Conservation (phyloP, 2,797 vertebrate genomes). For the Microctenopoma stevenorrisi region DNA sequence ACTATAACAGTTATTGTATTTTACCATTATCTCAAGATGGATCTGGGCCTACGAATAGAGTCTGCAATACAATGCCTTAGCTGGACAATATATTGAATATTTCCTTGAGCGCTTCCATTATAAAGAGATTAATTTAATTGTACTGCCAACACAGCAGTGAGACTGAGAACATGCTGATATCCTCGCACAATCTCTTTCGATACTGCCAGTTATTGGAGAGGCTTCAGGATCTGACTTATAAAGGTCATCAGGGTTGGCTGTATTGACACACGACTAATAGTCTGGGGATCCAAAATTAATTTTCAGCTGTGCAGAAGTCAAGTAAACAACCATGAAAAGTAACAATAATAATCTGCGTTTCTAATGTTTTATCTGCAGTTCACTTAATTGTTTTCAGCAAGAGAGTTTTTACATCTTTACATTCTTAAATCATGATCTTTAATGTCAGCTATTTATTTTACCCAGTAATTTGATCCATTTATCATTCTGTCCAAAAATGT, state of each 20-base stretch:
- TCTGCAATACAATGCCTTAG: neutral
- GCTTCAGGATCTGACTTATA: slow-evolving; percentile 41
- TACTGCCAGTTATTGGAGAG: slow-evolving; percentile 38
- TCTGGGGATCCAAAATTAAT: slow-evolving; percentile 9
- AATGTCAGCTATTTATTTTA: neutral
- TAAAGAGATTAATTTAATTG: slow-evolving; percentile 30
- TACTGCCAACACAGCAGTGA: slow-evolving; percentile 32
- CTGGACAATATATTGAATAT: slow-evolving; percentile 5
- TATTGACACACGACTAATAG: slow-evolving; percentile 40
- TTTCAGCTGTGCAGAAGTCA: neutral
- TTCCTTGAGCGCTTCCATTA: slow-evolving; percentile 14
- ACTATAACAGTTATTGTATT: neutral
- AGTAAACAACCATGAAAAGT: neutral
- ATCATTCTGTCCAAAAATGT: too few relatives aligned
- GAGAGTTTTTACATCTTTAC: neutral
- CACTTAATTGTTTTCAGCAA: neutral
- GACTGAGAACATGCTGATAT: slow-evolving; percentile 40
- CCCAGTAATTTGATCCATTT: neutral
- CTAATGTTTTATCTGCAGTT: neutral
- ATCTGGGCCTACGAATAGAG: neutral
- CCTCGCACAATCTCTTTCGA: slow-evolving; percentile 20
- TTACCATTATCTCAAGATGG: slow-evolving; percentile 1
- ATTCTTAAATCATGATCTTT: too few relatives aligned
- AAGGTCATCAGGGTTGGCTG: slow-evolving; percentile 22
- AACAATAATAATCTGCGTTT: neutral